phyloP scores from a whole-genome alignment of 2,113 vertebrate species.

The Siniperca knerii region DNA sequence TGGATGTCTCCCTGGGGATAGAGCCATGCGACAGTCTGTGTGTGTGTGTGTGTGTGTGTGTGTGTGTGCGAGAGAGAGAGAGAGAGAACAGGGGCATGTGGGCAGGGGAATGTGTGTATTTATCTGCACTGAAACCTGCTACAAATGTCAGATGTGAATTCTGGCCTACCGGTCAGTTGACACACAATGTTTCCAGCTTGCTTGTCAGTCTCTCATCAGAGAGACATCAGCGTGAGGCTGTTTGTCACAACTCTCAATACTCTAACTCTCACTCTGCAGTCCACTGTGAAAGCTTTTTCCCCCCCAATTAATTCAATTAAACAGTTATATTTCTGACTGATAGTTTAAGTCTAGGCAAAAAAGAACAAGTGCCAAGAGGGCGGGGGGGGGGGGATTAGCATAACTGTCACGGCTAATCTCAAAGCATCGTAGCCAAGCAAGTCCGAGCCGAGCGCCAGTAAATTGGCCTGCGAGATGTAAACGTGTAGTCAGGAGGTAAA shows the following conservation, averaged over 20 bases:
- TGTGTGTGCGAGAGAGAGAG: neutral
- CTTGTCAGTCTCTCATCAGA: slow-evolving; percentile 16
- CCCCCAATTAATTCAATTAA: slow-evolving; percentile 51
- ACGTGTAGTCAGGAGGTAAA: neutral
- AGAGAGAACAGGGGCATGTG: slow-evolving; percentile 11
- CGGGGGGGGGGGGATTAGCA: slow-evolving; percentile 6
- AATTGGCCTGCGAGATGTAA: slow-evolving; percentile 27
- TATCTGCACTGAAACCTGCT: slow-evolving; percentile 58
- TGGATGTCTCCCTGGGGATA: slow-evolving; percentile 66
- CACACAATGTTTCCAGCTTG: neutral
- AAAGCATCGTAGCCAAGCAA: slow-evolving; percentile 10
- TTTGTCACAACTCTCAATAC: slow-evolving; percentile 4
- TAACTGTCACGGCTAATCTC: slow-evolving; percentile 38
- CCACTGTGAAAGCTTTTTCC: neutral
- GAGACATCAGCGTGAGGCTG: neutral
- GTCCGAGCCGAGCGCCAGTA: slow-evolving; percentile 20
- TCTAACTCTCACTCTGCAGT: neutral
- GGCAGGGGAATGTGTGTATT: slow-evolving; percentile 41
- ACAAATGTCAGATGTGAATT: slow-evolving; percentile 68
- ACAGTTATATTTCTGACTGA: slow-evolving; percentile 37
- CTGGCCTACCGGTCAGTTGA: slow-evolving; percentile 53
- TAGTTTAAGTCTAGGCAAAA: slow-evolving; percentile 19
- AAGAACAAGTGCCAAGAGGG: slow-evolving; percentile 12
- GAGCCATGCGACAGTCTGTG: slow-evolving; percentile 55
- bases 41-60: slow-evolving; percentile 31